Conservation (phyloP, 2,113 vertebrate genomes). For the Fregetta grallaria region DNA sequence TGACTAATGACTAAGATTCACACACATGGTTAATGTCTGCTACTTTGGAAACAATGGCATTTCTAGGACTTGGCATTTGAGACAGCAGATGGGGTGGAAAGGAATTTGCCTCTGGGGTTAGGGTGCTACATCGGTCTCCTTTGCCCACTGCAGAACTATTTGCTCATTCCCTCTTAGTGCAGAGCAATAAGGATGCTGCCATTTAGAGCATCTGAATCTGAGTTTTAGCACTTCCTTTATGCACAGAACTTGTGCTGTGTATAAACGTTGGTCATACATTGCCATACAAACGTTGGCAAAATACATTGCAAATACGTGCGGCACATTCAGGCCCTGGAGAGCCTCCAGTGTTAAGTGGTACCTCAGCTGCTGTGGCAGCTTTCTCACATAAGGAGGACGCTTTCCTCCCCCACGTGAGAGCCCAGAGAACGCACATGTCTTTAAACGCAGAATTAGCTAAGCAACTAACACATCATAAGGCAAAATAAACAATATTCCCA, state of each 20-base stretch:
- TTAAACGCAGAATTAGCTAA: constrained; percentile 22
- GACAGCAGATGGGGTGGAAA: constrained; percentile 59
- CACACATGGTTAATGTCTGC: constrained; percentile 49
- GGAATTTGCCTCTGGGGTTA: constrained; percentile 56
- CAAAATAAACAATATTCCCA: constrained; percentile 45
- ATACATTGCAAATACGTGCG: not conserved
- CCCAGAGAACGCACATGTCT: not conserved
- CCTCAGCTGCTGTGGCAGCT: constrained; percentile 52
- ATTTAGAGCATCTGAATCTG: constrained; percentile 11
- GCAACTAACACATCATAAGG: constrained; percentile 32
- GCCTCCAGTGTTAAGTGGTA: constrained; percentile 38
- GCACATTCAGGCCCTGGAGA: constrained; percentile 40
- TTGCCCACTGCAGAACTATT: constrained; percentile 1
- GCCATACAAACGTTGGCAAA: no score
- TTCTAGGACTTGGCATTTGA: constrained; percentile 58
- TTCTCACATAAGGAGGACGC: constrained; percentile 50
- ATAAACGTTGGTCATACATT: not conserved
- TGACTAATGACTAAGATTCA: constrained; percentile 30
- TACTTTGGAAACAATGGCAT: constrained; percentile 55
- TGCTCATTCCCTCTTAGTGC: not conserved
- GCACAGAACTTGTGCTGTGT: not conserved
- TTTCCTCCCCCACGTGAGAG: not conserved
- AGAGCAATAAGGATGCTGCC: constrained; percentile 2
- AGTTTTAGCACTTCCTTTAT: constrained; percentile 17
- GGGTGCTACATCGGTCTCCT: not conserved